Conservation (phyloP, 1,140 invertebrate genomes). For the Apocrypta bakeri region DNA sequence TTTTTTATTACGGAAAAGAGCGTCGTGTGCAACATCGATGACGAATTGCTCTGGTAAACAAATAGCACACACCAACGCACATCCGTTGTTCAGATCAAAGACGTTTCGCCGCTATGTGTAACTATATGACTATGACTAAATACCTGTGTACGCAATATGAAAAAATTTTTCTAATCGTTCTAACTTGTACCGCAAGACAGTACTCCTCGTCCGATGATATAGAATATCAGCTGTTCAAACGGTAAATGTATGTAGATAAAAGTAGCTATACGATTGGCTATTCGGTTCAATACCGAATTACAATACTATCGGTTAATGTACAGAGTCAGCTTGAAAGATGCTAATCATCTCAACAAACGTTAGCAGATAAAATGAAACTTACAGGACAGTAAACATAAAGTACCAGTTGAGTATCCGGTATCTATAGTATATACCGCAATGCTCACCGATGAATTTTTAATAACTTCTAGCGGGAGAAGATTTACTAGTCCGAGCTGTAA, state of each 20-base stretch:
- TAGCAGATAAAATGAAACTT: neutral
- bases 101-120: neutral
- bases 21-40: too few species aligned
- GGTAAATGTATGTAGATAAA: neutral
- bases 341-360: conserved; percentile 1
- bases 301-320: neutral
- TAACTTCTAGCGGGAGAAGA: too few species aligned
- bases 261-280: neutral
- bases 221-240: neutral
- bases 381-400: too few species aligned
- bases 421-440: neutral
- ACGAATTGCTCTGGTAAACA: too few species aligned
- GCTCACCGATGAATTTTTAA: neutral
- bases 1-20: too few species aligned
- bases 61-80: neutral
- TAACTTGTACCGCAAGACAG: neutral
- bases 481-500: too few species aligned
- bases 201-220: neutral
- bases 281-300: neutral
- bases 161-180: neutral
- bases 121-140: too few species aligned
- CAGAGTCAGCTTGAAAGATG: neutral
- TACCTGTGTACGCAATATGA: too few species aligned
- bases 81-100: neutral
- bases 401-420: neutral